These are phyloP conservation scores for Hormaphis cornu DNA, from an alignment of 1,140 invertebrate species.

Conservation along the genomic window DNA sequence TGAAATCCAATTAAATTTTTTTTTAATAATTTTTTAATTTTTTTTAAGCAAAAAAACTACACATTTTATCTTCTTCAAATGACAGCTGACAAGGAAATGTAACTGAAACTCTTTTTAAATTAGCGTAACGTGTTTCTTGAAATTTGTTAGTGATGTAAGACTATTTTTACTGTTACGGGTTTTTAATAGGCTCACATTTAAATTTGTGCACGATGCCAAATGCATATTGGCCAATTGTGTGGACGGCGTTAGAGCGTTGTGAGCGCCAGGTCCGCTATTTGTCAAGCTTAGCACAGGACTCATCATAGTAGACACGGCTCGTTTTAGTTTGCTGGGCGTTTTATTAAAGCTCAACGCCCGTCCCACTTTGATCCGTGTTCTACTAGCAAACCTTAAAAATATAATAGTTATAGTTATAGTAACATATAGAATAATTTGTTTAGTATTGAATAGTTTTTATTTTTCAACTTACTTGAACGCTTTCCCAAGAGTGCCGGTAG, in stretches of 20 bases:
- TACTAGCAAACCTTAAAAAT: conserved; percentile 59
- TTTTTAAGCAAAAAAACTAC: conserved; percentile 26
- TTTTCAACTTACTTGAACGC: conserved; percentile 55
- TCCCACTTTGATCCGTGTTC: conserved; percentile 78
- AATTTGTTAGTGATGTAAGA: conserved; percentile 5
- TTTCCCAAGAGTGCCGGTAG: conserved; percentile 72
- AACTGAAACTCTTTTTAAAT: background rate
- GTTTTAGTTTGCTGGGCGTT: conserved; percentile 68
- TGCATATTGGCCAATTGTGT: conserved; percentile 69
- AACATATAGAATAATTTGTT: background rate
- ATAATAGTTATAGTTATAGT: conserved; percentile 34
- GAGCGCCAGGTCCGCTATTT: conserved; percentile 37
- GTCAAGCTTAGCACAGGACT: conserved; percentile 55
- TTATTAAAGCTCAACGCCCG: conserved; percentile 89
- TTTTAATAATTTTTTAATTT: conserved; percentile 4
- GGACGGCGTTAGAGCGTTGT: conserved; percentile 65
- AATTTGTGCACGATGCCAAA: conserved; percentile 71
- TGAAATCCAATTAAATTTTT: conserved; percentile 12
- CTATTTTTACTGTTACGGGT: conserved; percentile 28
- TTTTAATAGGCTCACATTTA: conserved; percentile 56
- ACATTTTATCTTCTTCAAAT: conserved; percentile 18
- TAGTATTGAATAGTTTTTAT: conserved; percentile 9
- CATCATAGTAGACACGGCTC: conserved; percentile 90
- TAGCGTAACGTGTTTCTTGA: background rate
- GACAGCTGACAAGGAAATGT: background rate